Base-by-base conservation (phyloP, 2,888 invertebrate genomes). In the Andrena praecox region DNA sequence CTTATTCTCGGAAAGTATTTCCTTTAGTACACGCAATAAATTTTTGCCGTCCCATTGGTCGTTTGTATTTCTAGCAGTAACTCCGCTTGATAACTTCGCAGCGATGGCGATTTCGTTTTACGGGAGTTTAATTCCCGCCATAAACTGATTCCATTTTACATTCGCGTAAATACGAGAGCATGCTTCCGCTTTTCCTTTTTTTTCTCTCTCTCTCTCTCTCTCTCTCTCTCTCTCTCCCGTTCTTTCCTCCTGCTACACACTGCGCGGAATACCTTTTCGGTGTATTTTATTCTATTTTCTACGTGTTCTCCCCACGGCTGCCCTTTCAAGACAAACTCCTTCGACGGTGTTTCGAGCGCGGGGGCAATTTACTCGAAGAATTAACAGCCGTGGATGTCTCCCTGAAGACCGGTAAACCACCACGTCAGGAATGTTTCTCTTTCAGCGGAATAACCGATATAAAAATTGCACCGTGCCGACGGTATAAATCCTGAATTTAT, bases 41-140 rank as follows among this genome's bases (percentile, higher is more conserved):
- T 71, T 85, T 79, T 82, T 75, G 70, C 50, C 80, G 89, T 91
- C 91, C 91, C 91, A 91, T 92, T 91, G 91, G 91, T 92, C 90
- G 89, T 92, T 92, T 90, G 92, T 91, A 93, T 92, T 92, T 91
- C 77, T 73, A 74, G 84, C 86, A 86, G 87, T 91, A 90, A 92
- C 91, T 89, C 89, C 86, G 87, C 85, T 89, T 89, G 90, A 92
- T 91, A 91, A 91, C 89, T 90, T 89, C 86, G 77, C 79, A 69
- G 87, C 87, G 89, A 89, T 87, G 75, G 76, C 88, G 86, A 89
- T 87, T 90, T 87, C 88, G 89, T 88, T 93, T 93, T 92, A 92
- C 90, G 89, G 84, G 88, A 87, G 87, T 91, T 93, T 93, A 89
- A 90, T 90, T 90, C 86, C 84, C 87, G 76, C 88, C 88, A 87